Conservation (phyloP, 2,888 invertebrate species). For the Dryocosmus kuriphilus region DNA sequence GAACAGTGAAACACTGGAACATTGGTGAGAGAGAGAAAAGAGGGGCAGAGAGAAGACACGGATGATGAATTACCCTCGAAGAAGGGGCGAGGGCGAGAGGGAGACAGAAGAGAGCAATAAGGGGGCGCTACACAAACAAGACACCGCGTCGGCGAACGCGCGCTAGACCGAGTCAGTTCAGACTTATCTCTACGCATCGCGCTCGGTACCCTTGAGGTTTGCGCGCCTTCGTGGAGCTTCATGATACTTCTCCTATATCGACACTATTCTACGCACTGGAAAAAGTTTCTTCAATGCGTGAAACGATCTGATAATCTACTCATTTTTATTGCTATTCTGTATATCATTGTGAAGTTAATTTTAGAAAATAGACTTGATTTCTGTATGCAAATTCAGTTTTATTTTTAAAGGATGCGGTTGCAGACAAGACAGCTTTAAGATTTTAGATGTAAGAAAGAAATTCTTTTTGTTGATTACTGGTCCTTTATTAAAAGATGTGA, state of each 20-base stretch:
- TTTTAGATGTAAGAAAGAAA: too few relatives aligned
- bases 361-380: background rate
- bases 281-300: background rate
- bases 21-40: slow-evolving; percentile 50
- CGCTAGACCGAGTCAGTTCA: slow-evolving; percentile 75
- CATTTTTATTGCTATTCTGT: background rate
- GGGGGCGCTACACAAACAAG: slow-evolving; percentile 66
- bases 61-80: slow-evolving; percentile 63
- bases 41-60: slow-evolving; percentile 54
- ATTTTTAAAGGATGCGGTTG: too few relatives aligned
- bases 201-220: slow-evolving; percentile 56
- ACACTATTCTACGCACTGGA: background rate
- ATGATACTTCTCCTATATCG: slow-evolving; percentile 15
- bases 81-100: slow-evolving; percentile 58
- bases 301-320: background rate
- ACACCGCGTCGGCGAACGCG: slow-evolving; percentile 67
- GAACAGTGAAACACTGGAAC: slow-evolving; percentile 2
- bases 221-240: slow-evolving; percentile 38
- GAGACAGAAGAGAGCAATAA: slow-evolving; percentile 63
- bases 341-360: background rate
- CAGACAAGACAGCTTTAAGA: too few relatives aligned
- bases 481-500: too few relatives aligned
- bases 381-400: background rate
- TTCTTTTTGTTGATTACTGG: too few relatives aligned
- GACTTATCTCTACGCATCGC: slow-evolving; percentile 70